Base-by-base conservation (phyloP, 2,888 invertebrate species). In the Parochlus steinenii region DNA sequence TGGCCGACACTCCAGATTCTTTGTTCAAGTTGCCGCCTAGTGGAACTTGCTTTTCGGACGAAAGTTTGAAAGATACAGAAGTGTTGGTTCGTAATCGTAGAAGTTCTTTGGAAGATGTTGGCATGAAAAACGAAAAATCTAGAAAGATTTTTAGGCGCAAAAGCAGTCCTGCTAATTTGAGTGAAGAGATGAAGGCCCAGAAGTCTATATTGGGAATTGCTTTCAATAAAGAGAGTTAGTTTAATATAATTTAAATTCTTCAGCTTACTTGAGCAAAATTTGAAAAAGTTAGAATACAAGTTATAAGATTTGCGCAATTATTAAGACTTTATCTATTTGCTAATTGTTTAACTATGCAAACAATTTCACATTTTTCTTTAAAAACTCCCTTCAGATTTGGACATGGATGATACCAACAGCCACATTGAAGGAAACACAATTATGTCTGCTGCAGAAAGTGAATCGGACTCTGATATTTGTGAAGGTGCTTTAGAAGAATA, bases 381-480 rank as follows among this genome's bases (percentile, higher is more conserved):
- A n/a, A n/a, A 34, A 34, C 28, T 14, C 12, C 12, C 8, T 14
- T 12, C 29, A 78, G 77, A 77, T 63, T 61, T 78, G 51, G 77
- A 76, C 56, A 76, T 74, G 47, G 71, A 75, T 47, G 37, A 39
- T 31, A 37, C 33, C 10, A 53, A 52, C 19, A 55, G 56, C 40
- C 45, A 55, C 19, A 55, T 55, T 40, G 55, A 59, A 32, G 64
- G 58, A n/a, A 66, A 65, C 46, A 60, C 54, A 4, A 19, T 29
- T 5, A 16, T 56, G 45, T 58, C 59, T 10, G 58, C 56, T 5
- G 41, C 48, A 30, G 58, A 58, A 10, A 63, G 67, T 6, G 74
- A 73, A 42, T 64, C 69, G 8, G 75, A 76, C 38, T 72, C 73
- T 4, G 75, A 76, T 46, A 53, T 56, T 26, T 44, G 39, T 6